Percentiles rank a stretch among this genome's conserved stretches.
Conservation (phyloP, 2,113 vertebrate species). For the Brachyistius frenatus region DNA sequence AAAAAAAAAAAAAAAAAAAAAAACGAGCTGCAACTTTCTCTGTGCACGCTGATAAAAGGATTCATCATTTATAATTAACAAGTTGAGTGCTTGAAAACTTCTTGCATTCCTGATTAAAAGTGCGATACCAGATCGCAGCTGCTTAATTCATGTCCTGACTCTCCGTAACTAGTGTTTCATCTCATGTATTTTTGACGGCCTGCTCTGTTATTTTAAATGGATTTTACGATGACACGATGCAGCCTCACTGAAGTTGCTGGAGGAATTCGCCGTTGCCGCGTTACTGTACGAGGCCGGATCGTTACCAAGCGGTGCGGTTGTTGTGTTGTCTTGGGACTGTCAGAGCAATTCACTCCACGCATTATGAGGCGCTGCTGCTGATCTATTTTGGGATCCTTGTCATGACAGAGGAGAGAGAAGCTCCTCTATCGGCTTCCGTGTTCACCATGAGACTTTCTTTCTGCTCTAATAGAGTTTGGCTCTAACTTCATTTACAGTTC, state of each 20-base stretch:
- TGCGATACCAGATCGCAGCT: background rate
- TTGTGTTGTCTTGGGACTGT: constrained; percentile 48
- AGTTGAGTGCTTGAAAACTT: background rate
- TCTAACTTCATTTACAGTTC: constrained; percentile 45
- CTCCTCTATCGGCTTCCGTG: constrained; percentile 11
- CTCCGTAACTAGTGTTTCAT: background rate
- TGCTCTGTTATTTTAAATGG: background rate
- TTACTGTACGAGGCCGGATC: constrained; percentile 28
- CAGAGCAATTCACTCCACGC: constrained; percentile 29
- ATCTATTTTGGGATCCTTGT: constrained; percentile 60
- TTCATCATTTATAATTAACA: constrained; percentile 35
- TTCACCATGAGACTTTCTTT: constrained; percentile 31
- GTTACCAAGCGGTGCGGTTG: constrained; percentile 31
- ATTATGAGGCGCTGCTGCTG: constrained; percentile 30
- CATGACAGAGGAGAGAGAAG: constrained; percentile 25
- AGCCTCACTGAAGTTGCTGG: background rate
- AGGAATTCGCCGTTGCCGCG: constrained; percentile 7
- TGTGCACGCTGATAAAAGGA: background rate
- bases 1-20: background rate
- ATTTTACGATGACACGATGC: constrained; percentile 7
- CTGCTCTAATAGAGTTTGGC: constrained; percentile 30
- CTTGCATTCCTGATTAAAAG: constrained; percentile 18
- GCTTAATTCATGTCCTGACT: background rate
- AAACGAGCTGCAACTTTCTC: background rate
- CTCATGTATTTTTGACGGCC: background rate